These are phyloP conservation scores for Nothobranchius furzeri DNA, from an alignment of 2,113 vertebrate genomes.

Conservation along the genomic window DNA sequence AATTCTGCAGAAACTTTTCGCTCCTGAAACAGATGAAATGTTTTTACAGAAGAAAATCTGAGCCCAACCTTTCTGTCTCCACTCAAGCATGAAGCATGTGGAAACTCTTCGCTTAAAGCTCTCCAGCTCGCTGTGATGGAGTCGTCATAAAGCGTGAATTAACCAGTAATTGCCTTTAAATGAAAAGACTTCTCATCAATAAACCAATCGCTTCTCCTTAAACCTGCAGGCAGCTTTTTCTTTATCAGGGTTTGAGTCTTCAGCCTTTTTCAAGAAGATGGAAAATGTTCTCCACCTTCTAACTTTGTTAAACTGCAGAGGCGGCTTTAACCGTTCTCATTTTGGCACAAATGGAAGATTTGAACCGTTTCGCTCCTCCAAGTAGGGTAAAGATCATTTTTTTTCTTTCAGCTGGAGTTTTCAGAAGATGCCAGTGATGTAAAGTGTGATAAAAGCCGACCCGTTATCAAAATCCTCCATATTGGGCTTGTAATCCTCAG, in stretches of 20 bases:
- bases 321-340: conserved; percentile 27
- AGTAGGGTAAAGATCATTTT: not conserved
- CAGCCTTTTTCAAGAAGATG: conserved; percentile 19
- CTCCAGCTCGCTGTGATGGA: not conserved
- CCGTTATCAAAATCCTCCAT: conserved; percentile 21
- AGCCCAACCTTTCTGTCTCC: not conserved
- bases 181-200: conserved; percentile 49
- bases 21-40: too few relatives aligned
- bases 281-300: conserved; percentile 23
- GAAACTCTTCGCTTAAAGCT: conserved; percentile 12
- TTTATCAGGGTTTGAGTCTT: not conserved
- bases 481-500: conserved; percentile 26
- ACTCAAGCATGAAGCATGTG: not conserved
- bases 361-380: not conserved
- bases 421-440: not conserved
- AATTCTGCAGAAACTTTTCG: too few relatives aligned
- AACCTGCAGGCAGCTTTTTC: conserved; percentile 8
- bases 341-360: not conserved
- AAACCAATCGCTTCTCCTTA: conserved; percentile 57
- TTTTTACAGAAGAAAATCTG: not conserved
- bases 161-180: conserved; percentile 19
- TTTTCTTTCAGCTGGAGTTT: not conserved
- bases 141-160: conserved; percentile 25
- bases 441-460: not conserved
- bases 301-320: conserved; percentile 15